Percentiles rank a stretch among this genome's conserved stretches.
These are phyloP conservation scores for Chiloscyllium plagiosum DNA, from an alignment of 2,113 vertebrate genomes.

Conservation along the genomic window DNA sequence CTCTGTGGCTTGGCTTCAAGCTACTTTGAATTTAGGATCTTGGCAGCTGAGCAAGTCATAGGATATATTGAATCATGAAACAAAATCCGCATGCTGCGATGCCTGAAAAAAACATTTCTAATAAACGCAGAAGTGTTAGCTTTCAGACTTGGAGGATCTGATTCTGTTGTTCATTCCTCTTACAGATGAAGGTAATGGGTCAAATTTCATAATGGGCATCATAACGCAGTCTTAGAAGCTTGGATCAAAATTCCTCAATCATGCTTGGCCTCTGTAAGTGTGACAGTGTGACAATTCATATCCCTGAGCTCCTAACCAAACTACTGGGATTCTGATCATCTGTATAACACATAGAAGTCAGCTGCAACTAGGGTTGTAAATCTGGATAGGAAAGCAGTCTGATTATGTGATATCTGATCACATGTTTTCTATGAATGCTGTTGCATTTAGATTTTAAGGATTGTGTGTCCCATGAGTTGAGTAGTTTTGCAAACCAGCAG, in stretches of 20 bases:
- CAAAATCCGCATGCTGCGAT: not conserved
- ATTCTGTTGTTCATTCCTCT: not conserved
- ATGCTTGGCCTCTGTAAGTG: not conserved
- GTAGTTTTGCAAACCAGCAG: not conserved
- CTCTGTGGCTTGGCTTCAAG: not conserved
- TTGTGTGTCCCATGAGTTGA: not conserved
- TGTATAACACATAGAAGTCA: not conserved
- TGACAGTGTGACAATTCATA: not conserved
- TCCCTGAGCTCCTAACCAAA: not conserved
- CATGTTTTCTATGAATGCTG: not conserved
- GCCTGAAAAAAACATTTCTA: not conserved
- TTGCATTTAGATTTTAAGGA: not conserved
- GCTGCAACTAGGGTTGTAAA: not conserved
- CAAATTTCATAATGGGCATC: not conserved
- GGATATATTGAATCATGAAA: slow-evolving; percentile 14
- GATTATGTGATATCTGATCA: not conserved
- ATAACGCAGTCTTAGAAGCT: not conserved
- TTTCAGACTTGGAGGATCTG: not conserved
- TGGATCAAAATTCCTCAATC: not conserved
- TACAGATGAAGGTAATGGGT: not conserved
- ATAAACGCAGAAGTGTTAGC: not conserved
- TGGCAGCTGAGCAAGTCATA: slow-evolving; percentile 6
- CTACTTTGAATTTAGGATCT: not conserved
- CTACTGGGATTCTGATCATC: not conserved
- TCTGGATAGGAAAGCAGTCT: not conserved